These are phyloP conservation scores for Tenthredo notha DNA, from an alignment of 2,888 invertebrate species.

Conservation along the genomic window DNA sequence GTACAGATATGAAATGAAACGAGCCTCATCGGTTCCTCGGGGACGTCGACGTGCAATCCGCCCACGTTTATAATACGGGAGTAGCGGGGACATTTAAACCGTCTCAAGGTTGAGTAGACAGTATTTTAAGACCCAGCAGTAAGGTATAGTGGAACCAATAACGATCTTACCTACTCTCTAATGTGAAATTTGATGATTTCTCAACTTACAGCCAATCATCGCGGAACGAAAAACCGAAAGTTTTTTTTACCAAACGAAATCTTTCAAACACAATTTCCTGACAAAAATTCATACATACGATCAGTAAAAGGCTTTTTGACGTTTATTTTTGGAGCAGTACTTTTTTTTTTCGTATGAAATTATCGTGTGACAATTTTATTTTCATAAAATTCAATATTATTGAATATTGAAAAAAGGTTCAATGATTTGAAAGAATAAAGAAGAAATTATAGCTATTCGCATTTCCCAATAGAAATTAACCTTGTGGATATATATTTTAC, in stretches of 20 bases:
- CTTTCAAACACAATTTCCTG: too few relatives aligned
- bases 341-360: too few relatives aligned
- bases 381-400: too few relatives aligned
- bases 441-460: background rate
- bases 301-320: too few relatives aligned
- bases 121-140: conserved; percentile 37
- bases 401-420: too few relatives aligned
- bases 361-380: too few relatives aligned
- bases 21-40: background rate
- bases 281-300: too few relatives aligned
- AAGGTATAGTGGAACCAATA: background rate
- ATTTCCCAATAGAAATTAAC: background rate
- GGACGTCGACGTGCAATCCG: conserved; percentile 32
- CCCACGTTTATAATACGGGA: conserved; percentile 3
- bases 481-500: background rate
- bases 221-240: background rate
- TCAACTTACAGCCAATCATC: background rate
- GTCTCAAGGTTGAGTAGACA: conserved; percentile 19
- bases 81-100: background rate
- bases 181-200: background rate
- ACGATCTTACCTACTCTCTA: background rate
- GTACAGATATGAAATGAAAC: background rate
- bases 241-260: background rate
- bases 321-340: too few relatives aligned
- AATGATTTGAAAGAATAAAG: too few relatives aligned